Conservation (phyloP, 2,888 invertebrate species). For the Candidula unifasciata region DNA sequence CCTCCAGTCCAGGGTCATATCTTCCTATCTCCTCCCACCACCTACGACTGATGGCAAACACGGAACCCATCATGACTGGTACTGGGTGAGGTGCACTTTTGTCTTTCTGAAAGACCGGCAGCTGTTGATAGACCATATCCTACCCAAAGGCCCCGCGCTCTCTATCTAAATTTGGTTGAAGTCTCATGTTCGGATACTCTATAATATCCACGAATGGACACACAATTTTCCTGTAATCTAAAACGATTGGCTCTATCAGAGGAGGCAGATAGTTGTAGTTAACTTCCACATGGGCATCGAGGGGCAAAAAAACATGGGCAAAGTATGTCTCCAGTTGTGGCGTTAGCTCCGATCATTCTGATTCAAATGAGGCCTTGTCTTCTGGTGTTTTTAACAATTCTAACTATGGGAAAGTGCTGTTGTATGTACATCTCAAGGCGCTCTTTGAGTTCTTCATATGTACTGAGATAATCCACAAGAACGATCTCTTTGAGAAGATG, state of each 20-base stretch:
- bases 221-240: constrained; percentile 41
- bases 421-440: constrained; percentile 44
- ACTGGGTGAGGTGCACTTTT: constrained; percentile 47
- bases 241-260: constrained; percentile 39
- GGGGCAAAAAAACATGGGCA: no score
- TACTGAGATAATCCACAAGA: constrained; percentile 53
- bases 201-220: constrained; percentile 46
- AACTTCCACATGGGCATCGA: constrained; percentile 54
- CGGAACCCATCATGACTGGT: constrained; percentile 84
- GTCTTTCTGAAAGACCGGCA: constrained; percentile 27
- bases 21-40: constrained; percentile 96
- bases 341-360: constrained; percentile 46
- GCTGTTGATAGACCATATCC: not conserved
- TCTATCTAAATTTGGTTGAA: not conserved
- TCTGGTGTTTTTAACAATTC: constrained; percentile 42
- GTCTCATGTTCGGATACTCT: not conserved
- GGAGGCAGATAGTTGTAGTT: constrained; percentile 50
- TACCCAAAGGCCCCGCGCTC: constrained; percentile 22
- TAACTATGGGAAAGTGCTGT: constrained; percentile 37
- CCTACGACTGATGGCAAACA: constrained; percentile 93
- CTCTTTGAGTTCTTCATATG: constrained; percentile 41
- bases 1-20: constrained; percentile 98
- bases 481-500: constrained; percentile 47
- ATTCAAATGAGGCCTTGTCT: constrained; percentile 48
- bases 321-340: constrained; percentile 45